phyloP scores from a whole-genome alignment of 2,113 vertebrate species.

The Sturnira hondurensis region DNA sequence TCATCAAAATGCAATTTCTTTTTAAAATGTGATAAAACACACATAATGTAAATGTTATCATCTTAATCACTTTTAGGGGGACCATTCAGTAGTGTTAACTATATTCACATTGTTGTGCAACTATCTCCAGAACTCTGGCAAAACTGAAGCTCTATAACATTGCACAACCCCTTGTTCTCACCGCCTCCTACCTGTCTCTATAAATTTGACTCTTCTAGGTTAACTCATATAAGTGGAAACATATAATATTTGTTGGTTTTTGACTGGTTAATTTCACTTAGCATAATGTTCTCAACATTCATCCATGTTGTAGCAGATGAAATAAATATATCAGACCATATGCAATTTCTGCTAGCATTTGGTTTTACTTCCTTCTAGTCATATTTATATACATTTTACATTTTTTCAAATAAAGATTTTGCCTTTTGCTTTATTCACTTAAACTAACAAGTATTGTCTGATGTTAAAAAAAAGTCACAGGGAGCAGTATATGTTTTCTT shows the following conservation, averaged over 20 bases:
- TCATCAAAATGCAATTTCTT: background rate
- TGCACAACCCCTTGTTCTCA: background rate
- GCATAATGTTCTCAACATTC: background rate
- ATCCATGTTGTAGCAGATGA: background rate
- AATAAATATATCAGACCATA: background rate
- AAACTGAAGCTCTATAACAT: background rate
- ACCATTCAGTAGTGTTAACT: background rate
- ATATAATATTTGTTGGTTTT: background rate
- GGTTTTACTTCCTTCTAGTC: background rate
- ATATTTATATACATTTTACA: background rate
- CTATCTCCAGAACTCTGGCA: background rate
- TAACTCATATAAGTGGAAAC: background rate
- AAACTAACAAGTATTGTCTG: background rate
- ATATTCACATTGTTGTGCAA: background rate
- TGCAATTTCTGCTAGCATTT: background rate
- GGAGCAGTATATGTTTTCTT: background rate
- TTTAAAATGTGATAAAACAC: background rate
- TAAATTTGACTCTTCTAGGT: background rate
- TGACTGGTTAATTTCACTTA: background rate
- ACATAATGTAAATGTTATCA: background rate
- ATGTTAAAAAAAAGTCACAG: background rate
- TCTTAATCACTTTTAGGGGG: background rate
- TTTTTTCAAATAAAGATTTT: background rate
- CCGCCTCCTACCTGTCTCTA: accelerated
- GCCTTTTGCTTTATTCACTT: background rate